These are phyloP conservation scores for Cepaea nemoralis DNA, from an alignment of 1,140 invertebrate genomes.

Conservation along the genomic window DNA sequence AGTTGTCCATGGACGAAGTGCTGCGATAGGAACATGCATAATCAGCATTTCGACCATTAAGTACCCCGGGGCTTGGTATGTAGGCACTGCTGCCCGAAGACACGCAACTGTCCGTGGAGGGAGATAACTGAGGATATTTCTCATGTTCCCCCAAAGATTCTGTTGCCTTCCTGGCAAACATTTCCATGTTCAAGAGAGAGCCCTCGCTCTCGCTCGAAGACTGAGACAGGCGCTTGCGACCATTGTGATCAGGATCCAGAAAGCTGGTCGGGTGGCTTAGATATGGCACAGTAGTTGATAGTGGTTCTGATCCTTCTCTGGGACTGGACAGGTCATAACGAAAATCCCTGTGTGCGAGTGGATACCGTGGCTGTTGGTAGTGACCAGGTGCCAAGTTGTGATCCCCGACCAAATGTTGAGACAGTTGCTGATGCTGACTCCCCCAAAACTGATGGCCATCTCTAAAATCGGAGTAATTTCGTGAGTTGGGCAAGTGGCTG, in stretches of 20 bases:
- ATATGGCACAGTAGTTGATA: background rate
- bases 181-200: background rate
- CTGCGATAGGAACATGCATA: background rate
- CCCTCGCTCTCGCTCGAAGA: conserved; percentile 10
- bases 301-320: background rate
- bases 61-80: background rate
- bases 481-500: background rate
- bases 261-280: background rate
- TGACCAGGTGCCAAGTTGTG: background rate
- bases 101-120: conserved; percentile 18
- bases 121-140: conserved; percentile 4
- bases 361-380: background rate
- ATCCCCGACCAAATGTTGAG: background rate
- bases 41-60: background rate
- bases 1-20: background rate
- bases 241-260: background rate
- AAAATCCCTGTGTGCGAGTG: background rate
- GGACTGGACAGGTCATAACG: background rate
- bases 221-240: background rate
- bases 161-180: background rate
- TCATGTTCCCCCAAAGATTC: conserved; percentile 2
- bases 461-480: background rate
- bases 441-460: background rate
- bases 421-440: background rate
- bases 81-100: background rate